Evolutionary conservation across 2,888 invertebrate species (phyloP), one percentile per base, ranked within the genome.

Genomic region (Cerastoderma edule): DNA sequence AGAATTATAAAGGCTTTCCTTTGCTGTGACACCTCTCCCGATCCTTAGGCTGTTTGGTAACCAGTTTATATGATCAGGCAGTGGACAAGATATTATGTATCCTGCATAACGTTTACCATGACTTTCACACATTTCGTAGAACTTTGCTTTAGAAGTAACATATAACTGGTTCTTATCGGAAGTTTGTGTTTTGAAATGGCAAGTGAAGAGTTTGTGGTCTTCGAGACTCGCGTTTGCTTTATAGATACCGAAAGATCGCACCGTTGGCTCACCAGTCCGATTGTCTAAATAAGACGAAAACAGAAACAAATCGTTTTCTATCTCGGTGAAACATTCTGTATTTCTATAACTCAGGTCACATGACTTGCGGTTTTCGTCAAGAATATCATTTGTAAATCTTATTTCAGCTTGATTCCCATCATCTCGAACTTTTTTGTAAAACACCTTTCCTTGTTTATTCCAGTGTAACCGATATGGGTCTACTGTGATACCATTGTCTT

Each of bases 51-150:
- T 46, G 1, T 5, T 10, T 28, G 70, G 75, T 2, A 33, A 5
- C 4, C 27, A 13, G n/a, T 44, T 44, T 16, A 78, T 48, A 24
- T 46, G 53, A 6, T 71, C 30, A 8, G 89, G 87, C 30, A 88
- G 33, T 27, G 27, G 53, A 54, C 90, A 90, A 0, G 89, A 89
- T 33, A 87, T 72, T n/a, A 89, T 84, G 76, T 83, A 89, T 2
- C 88, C 89, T 10, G 89, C 89, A 66, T 72, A 85, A 13, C 39
- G 39, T 65, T 80, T 83, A 33, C 80, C 81, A 66, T 90, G 90
- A 67, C 89, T 89, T 78, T 90, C 90, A 77, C 81, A 81, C 78
- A 78, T 78, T 60, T 81, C 78, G 28, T 81, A 81, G 6, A 72
- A 60, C 8, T 22, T 54, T 6, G 71, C 35, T 24, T 44, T 64